Base-by-base conservation (phyloP, 2,113 vertebrate species). In the Cyanoramphus novaezelandiae region DNA sequence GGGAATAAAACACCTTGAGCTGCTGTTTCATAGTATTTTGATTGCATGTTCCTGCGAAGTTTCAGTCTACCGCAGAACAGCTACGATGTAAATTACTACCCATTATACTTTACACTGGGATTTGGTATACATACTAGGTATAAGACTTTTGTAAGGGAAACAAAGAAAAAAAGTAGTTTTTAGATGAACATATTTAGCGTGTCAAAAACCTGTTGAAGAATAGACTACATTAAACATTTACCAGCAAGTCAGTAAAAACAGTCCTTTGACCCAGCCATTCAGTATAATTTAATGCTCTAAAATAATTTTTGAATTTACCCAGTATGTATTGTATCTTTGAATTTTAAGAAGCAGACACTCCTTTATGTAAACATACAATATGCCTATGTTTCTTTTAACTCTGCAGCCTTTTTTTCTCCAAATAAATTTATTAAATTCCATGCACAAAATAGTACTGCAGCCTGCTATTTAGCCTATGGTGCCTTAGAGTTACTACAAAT, bases 401-500 rank as follows among this genome's bases (percentile, higher is more conserved):
- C 55, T 95, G 74, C 57, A 96, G 90, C 91, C 82, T 97, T 96
- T 90, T 89, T 88, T 94, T 82, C 93, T 94, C 90, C 53, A 25
- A 96, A 97, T 85, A 96, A 49, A 93, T 96, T 90, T 97, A 91
- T 96, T 96, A 91, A 98, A 96, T 98, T 98, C 88, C 97, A 97
- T 97, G 97, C 97, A 98, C 98, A 98, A 98, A 95, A 97, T 97
- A 98, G 95, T 97, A 98, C 94, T 95, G 93, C 97, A 97, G 97
- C 96, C 98, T 98, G 98, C 98, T 98, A 97, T 97, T 98, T 98
- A 98, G 98, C 98, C 98, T 98, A 98, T 97, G 98, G 98, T 99
- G 98, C 98, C 98, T 99, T 99, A 98, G 96, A 98, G 96, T 98
- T 98, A 98, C 97, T 98, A 98, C 97, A 98, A 98, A 98, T 98